Base-by-base conservation (phyloP, 2,113 vertebrate species). In the Sarotherodon lohbergeri region DNA sequence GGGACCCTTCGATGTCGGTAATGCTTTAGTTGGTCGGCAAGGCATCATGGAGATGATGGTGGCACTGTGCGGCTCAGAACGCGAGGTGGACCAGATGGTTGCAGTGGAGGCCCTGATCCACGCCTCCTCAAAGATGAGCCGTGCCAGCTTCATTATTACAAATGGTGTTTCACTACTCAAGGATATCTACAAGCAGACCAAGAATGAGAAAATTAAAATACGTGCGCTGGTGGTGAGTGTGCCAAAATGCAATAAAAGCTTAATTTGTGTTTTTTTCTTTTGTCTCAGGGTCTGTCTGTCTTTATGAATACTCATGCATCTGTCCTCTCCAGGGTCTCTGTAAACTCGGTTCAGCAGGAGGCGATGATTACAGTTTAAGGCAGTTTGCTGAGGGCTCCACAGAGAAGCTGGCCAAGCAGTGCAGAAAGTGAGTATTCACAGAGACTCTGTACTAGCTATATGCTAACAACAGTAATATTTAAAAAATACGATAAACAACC, bases 11-110 rank as follows among this genome's bases (percentile, higher is more conserved):
- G 98, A 99, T 22, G 96, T 99, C 3, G 99, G 99, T 43, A 99
- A 99, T 80, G 94, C 97, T 41, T 92, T 99, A 27, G 96, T 98
- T 19, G 97, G 97, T 71, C 95, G 95, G 86, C 98, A 98, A 88
- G 98, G 99, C 0, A 96, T 99, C 81, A 98, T 99, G 98, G 99
- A 99, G 95, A 98, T 99, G 97, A 99, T 99, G 98, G 98, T 99
- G 19, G 98, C 98, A 0, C 95, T 99, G 80, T 99, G 98, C 2
- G 97, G 96, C 66, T 99, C 99, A 0, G 98, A 99, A 57, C 97
- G 98, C 0, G 98, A 99, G 93, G 97, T 97, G 9, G 98, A 99
- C 92, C 98, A 99, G 96, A 95, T 99, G 94, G 98, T 99, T 87
- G 98, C 99, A 0, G 97, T 99, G 90, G 98, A 99, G 94, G 98